phyloP scores from a whole-genome alignment of 1,140 invertebrate species.

The Hylyphantes graminicola region DNA sequence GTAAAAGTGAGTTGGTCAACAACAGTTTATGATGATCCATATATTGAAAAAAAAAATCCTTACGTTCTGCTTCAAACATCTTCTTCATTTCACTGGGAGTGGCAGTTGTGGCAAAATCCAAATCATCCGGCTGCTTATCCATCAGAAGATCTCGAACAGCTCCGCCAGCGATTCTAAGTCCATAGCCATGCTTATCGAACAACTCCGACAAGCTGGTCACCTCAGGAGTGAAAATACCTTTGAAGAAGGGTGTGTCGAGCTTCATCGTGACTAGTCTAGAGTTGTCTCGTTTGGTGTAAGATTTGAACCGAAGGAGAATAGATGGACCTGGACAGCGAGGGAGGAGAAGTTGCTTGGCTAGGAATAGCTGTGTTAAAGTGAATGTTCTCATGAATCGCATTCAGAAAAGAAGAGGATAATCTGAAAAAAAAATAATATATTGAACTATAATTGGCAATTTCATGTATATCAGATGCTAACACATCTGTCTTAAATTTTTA shows the following conservation, averaged over 20 bases:
- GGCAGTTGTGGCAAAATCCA: conserved; percentile 98
- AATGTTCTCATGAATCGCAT: too few relatives aligned
- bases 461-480: too few relatives aligned
- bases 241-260: conserved; percentile 73
- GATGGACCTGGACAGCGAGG: too few relatives aligned
- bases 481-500: too few relatives aligned
- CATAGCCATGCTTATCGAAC: conserved; percentile 72
- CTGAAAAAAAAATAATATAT: too few relatives aligned
- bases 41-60: background rate
- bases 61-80: conserved; percentile 87
- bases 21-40: too few relatives aligned
- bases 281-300: background rate
- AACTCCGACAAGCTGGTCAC: conserved; percentile 69
- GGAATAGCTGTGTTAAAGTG: too few relatives aligned
- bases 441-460: too few relatives aligned
- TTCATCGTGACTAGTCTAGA: conserved; percentile 67
- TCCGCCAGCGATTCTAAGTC: conserved; percentile 93
- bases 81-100: conserved; percentile 96
- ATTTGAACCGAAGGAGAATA: background rate
- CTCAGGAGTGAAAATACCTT: conserved; percentile 84
- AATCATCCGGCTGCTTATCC: conserved; percentile 84
- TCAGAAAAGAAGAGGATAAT: too few relatives aligned
- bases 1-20: too few relatives aligned
- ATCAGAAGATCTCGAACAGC: conserved; percentile 95
- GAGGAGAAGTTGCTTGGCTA: too few relatives aligned